These are phyloP conservation scores for Lampropteryx suffumata DNA, from an alignment of 2,888 invertebrate genomes.

Conservation along the genomic window DNA sequence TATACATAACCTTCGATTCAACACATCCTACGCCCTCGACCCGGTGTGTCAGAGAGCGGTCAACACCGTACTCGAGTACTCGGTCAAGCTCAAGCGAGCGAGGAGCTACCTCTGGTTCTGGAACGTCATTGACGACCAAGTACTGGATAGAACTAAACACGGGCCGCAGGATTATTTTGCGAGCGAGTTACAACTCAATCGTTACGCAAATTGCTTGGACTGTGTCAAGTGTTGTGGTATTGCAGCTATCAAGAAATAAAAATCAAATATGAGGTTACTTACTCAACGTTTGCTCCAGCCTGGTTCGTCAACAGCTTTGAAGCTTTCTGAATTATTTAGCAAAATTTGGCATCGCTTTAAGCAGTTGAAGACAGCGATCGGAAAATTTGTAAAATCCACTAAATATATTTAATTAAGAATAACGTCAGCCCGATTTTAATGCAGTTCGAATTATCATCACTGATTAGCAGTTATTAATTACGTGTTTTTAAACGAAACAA, in stretches of 20 bases:
- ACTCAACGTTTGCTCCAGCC: too few relatives aligned
- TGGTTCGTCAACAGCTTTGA: too few relatives aligned
- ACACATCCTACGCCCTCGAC: conserved; percentile 51
- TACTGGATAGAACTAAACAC: conserved; percentile 47
- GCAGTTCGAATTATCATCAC: too few relatives aligned
- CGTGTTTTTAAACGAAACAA: too few relatives aligned
- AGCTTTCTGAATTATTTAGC: too few relatives aligned
- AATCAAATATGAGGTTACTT: background rate
- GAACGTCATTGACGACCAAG: conserved; percentile 50
- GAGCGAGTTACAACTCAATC: conserved; percentile 31
- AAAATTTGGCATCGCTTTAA: too few relatives aligned
- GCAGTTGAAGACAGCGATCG: too few relatives aligned
- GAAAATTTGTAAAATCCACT: too few relatives aligned
- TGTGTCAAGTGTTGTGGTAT: conserved; percentile 49
- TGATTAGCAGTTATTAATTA: too few relatives aligned
- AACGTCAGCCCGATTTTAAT: too few relatives aligned
- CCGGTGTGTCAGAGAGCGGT: conserved; percentile 58
- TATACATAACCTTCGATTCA: conserved; percentile 59
- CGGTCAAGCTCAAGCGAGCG: conserved; percentile 50
- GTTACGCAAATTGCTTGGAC: conserved; percentile 32
- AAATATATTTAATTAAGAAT: too few relatives aligned
- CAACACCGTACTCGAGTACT: conserved; percentile 52
- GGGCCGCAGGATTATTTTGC: conserved; percentile 57
- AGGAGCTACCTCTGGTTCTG: conserved; percentile 57
- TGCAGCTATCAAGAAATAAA: conserved; percentile 9